phyloP scores from a whole-genome alignment of 2,113 vertebrate species.

The Plectropomus leopardus region DNA sequence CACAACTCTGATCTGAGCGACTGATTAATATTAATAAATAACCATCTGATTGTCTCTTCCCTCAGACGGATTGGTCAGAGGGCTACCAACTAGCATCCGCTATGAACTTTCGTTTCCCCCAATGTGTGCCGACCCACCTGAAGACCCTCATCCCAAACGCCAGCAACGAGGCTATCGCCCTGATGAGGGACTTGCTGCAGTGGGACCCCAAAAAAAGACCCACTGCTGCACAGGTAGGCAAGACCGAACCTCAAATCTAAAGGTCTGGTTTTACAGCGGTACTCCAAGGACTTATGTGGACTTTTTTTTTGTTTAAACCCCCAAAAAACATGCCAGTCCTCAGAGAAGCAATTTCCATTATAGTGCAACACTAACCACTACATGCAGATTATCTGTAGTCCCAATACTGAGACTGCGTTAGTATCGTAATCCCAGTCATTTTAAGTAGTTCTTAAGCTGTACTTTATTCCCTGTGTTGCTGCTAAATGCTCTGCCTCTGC shows the following conservation, averaged over 20 bases:
- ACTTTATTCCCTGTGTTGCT: slow-evolving; percentile 10
- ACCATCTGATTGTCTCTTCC: slow-evolving; percentile 27
- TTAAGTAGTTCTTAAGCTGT: slow-evolving; percentile 13
- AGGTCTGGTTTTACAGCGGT: background rate
- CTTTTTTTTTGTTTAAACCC: background rate
- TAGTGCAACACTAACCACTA: background rate
- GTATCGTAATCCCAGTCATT: slow-evolving; percentile 34
- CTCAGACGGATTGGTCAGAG: slow-evolving; percentile 95
- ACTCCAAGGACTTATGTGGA: background rate
- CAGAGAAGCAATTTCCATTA: slow-evolving; percentile 5
- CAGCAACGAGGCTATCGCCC: slow-evolving; percentile 91
- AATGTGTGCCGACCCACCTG: slow-evolving; percentile 93
- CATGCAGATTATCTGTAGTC: slow-evolving; percentile 17
- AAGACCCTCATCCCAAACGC: slow-evolving; percentile 98
- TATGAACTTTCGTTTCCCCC: slow-evolving; percentile 98
- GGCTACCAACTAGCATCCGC: slow-evolving; percentile 93
- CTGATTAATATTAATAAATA: no score
- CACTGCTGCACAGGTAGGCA: slow-evolving; percentile 91
- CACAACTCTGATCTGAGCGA: no score
- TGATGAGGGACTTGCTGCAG: slow-evolving; percentile 93
- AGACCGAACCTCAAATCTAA: background rate
- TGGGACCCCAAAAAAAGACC: slow-evolving; percentile 98
- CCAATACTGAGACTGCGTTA: slow-evolving; percentile 1
- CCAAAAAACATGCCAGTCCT: background rate
- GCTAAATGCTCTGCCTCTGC: background rate